Percentiles rank a stretch among this genome's conserved stretches.
Evolutionary conservation across 1,140 invertebrate genomes (phyloP).

Genomic region (Anastrepha ludens): DNA sequence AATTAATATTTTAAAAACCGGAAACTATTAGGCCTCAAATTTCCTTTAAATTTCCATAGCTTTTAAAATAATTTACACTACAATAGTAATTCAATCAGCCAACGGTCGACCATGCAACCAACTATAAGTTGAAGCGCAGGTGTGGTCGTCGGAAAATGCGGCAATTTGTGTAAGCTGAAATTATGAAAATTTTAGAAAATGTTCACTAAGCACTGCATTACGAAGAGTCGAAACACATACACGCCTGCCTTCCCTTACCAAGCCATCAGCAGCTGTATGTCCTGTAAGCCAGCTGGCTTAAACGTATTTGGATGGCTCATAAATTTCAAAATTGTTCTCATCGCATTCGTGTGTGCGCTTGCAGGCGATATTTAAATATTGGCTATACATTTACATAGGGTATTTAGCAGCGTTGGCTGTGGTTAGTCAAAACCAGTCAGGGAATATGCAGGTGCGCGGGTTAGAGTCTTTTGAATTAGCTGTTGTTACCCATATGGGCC

Average conservation of each 20-base stretch:
- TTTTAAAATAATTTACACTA: too few species aligned
- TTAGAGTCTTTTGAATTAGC: background rate
- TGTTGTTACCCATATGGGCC: background rate
- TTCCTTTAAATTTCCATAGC: too few species aligned
- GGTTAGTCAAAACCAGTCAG: background rate
- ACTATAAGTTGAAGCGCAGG: background rate
- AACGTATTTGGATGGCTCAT: background rate
- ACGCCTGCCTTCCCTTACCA: background rate
- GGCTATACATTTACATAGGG: background rate
- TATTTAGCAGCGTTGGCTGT: background rate
- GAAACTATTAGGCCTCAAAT: too few species aligned
- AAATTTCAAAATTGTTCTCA: background rate
- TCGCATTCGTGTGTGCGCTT: background rate
- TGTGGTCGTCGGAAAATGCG: background rate
- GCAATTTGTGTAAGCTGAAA: constrained; percentile 9
- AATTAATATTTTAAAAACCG: too few species aligned
- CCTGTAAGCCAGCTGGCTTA: background rate
- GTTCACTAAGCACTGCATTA: background rate
- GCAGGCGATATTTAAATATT: background rate
- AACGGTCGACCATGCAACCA: background rate
- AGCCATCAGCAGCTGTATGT: too few species aligned
- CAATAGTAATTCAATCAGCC: too few species aligned
- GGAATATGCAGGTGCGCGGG: background rate
- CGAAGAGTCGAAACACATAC: background rate
- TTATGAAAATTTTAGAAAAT: constrained; percentile 13